These are phyloP conservation scores for Cyrtonyx montezumae DNA, from an alignment of 2,113 vertebrate genomes.

Conservation along the genomic window DNA sequence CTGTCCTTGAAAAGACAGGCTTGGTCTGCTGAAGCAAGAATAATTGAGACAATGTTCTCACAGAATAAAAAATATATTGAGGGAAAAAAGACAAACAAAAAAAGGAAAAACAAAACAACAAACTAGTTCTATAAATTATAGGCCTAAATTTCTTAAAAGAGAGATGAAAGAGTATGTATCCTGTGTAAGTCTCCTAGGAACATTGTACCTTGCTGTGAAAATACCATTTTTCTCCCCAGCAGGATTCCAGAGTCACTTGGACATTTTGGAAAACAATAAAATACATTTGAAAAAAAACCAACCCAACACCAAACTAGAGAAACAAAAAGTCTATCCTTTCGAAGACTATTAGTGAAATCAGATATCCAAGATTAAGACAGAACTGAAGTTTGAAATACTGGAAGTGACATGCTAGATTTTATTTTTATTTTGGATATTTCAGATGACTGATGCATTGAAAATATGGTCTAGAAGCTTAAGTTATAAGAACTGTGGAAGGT, in stretches of 20 bases:
- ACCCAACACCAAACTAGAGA: background rate
- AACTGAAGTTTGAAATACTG: conserved; percentile 24
- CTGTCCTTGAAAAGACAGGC: conserved; percentile 39
- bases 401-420: background rate
- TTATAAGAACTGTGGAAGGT: background rate
- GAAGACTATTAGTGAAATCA: conserved; percentile 34
- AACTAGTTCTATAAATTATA: conserved; percentile 24
- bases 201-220: conserved; percentile 25
- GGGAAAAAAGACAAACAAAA: background rate
- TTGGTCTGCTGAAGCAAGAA: conserved; percentile 33
- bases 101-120: background rate
- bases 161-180: conserved; percentile 15
- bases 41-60: background rate
- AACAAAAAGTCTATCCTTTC: conserved; percentile 14
- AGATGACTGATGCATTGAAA: background rate
- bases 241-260: conserved; percentile 29
- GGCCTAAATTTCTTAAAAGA: conserved; percentile 18
- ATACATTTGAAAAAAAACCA: background rate
- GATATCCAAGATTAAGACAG: conserved; percentile 19
- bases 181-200: background rate
- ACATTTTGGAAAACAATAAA: background rate
- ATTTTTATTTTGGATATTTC: background rate
- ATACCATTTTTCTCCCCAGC: conserved; percentile 1
- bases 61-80: background rate
- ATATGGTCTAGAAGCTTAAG: background rate